Base-by-base conservation (phyloP, 2,888 invertebrate species). In the Nemapogon koenigi region DNA sequence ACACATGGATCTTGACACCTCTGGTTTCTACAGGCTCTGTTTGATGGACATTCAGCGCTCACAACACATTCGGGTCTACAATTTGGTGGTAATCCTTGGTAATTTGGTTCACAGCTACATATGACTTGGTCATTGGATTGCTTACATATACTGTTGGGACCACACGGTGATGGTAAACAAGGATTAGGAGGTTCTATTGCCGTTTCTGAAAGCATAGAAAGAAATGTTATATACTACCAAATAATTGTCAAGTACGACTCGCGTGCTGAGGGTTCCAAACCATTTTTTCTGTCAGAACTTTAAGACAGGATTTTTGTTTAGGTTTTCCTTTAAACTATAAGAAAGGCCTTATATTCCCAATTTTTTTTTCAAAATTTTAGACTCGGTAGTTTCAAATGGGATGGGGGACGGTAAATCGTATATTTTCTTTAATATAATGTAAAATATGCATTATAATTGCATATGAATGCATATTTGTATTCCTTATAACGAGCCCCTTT, bases 141-240 rank as follows among this genome's bases (percentile, higher is more conserved):
- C 49, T 85, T 84, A 54, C 93, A 93, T 50, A 87, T 81, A 45
- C 91, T 90, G 55, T 91, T 91, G 4, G 90, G 86, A 25, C 93
- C 93, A 57, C 93, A 94, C 0, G 91, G 91, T 2, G 88, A 86
- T 36, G 91, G 90, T 44, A 79, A 65, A 54, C 92, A 92, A 2
- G 90, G 90, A 52, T 86, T 55, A 39, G 51, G 44, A 46, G 56
- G 59, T 38, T 44, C 43, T 41, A 46, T 43, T 46, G 63, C 62
- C 38, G 55, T 47, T 43, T 61, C 80, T 78, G 40, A 38, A 33
- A 33, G 18, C 4, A 6, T n/a, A 28, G n/a, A n/a, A n/a, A n/a
- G n/a, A n/a, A n/a, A n/a, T n/a, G n/a, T n/a, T n/a, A n/a, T n/a
- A n/a, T n/a, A n/a, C n/a, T n/a, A n/a, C n/a, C n/a, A n/a, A n/a